These are phyloP conservation scores for Oscheius sp. DNA, from an alignment of 2,888 invertebrate species.

Conservation along the genomic window DNA sequence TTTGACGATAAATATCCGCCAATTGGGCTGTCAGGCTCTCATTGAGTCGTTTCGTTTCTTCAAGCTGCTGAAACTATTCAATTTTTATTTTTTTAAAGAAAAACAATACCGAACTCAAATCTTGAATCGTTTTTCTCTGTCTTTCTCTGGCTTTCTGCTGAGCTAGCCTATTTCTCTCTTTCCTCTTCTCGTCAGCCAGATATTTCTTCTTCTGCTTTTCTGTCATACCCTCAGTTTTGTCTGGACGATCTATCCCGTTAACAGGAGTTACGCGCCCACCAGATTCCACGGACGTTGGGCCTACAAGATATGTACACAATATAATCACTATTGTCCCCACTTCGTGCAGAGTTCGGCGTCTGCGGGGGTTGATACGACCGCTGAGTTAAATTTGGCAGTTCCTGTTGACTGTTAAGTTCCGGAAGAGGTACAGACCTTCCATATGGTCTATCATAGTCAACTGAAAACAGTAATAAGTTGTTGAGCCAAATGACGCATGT, in stretches of 20 bases:
- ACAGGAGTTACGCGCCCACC: not conserved
- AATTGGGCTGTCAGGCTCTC: not conserved
- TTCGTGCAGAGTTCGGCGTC: not conserved
- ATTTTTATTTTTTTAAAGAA: not conserved
- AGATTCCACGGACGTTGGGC: not conserved
- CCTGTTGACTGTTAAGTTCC: not conserved
- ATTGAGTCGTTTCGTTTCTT: not conserved
- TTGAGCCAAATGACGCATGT: too few relatives aligned
- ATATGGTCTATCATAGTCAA: not conserved
- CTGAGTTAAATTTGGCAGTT: not conserved
- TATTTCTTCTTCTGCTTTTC: not conserved
- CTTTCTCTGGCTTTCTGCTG: slow-evolving; percentile 14
- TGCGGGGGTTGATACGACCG: not conserved
- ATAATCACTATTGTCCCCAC: not conserved
- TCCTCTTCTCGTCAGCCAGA: slow-evolving; percentile 1
- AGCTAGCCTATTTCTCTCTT: slow-evolving; percentile 10
- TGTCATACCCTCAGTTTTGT: not conserved
- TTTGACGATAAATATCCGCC: not conserved
- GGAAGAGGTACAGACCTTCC: too few relatives aligned
- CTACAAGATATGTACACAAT: not conserved
- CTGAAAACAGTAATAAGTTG: too few relatives aligned
- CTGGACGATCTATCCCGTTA: not conserved
- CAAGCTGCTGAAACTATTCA: not conserved
- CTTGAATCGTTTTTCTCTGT: slow-evolving; percentile 12
- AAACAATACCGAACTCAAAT: not conserved